Base-by-base conservation (phyloP, 2,113 vertebrate genomes). In the Gavia stellata region DNA sequence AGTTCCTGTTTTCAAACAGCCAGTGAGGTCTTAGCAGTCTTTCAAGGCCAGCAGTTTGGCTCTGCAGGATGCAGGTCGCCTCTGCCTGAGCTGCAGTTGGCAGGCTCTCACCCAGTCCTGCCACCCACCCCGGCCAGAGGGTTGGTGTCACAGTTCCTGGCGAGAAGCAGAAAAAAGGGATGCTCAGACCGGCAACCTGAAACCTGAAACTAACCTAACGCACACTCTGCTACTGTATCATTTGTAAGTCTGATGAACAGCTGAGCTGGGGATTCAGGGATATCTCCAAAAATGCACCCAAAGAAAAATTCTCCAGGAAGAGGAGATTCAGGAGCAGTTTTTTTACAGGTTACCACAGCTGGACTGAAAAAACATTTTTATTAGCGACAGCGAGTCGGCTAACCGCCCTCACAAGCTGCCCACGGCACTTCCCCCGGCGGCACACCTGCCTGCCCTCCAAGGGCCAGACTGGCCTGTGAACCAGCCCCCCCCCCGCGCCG, bases 1-100 rank as follows among this genome's bases (percentile, higher is more conserved):
- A 25, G 2, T 6, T 12, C 6, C 77, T 5, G 15, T 36, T 77
- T 10, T n/a, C 52, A 66, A 10, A 3, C 1, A 0, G n/a, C 17
- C 3, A 4, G 50, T 6, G 52, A 87, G 29, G 49, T 16, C 62
- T 61, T 5, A 49, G 83, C 66, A 70, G 81, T 12, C 53, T 74
- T 66, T 53, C n/a, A 42, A 38, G 47, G 71, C 86, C 68, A 7
- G 29, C 59, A 71, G 79, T 31, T 31, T 4, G 36, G 52, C 67
- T 47, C 38, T 25, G 86, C 42, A n/a, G 47, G 82, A 58, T 0
- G 0, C 61, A 45, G 55, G 53, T 45, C 40, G 4, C 49, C 84
- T 34, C 67, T 33, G 38, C 42, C 74, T 3, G 18, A 36, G 13
- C 71, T 49, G 53, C 58, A 47, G n/a, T 38, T 9, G 42, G 26